phyloP scores from a whole-genome alignment of 2,113 vertebrate genomes.

The Ptilorrhoa leucosticta region DNA sequence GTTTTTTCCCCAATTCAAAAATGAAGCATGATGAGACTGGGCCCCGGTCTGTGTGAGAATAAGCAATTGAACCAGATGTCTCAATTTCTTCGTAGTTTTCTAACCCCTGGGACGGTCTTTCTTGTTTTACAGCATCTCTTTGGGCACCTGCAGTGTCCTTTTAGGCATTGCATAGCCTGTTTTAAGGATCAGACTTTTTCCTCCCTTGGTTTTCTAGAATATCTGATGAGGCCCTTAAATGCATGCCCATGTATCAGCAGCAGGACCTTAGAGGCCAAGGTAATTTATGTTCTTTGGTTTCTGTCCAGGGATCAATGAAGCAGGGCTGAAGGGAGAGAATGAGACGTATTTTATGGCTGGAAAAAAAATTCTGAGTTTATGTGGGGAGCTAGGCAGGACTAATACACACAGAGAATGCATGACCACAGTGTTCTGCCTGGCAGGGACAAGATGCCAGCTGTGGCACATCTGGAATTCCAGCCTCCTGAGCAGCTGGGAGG shows the following conservation, averaged over 20 bases:
- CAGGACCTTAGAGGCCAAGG: neutral
- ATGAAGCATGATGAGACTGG: rapidly evolving
- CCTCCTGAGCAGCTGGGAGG: neutral
- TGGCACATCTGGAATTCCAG: neutral
- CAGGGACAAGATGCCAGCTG: neutral
- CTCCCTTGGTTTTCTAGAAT: neutral
- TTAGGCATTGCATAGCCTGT: neutral
- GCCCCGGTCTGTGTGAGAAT: neutral
- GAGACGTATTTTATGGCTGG: neutral
- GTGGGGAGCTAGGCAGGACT: neutral
- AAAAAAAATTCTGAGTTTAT: neutral
- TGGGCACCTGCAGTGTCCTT: neutral
- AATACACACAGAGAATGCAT: neutral
- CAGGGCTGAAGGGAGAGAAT: neutral
- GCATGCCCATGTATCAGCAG: neutral
- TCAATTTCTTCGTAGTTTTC: neutral
- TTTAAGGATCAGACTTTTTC: neutral
- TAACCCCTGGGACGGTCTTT: neutral
- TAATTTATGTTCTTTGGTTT: slow-evolving; percentile 6
- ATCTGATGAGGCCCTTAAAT: neutral
- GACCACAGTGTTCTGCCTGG: neutral
- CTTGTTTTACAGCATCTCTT: neutral
- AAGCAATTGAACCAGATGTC: neutral
- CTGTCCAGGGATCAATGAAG: neutral
- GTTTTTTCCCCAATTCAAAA: neutral